Base-by-base conservation (phyloP, 1,140 invertebrate genomes). In the Lepidotrigona ventralis region DNA sequence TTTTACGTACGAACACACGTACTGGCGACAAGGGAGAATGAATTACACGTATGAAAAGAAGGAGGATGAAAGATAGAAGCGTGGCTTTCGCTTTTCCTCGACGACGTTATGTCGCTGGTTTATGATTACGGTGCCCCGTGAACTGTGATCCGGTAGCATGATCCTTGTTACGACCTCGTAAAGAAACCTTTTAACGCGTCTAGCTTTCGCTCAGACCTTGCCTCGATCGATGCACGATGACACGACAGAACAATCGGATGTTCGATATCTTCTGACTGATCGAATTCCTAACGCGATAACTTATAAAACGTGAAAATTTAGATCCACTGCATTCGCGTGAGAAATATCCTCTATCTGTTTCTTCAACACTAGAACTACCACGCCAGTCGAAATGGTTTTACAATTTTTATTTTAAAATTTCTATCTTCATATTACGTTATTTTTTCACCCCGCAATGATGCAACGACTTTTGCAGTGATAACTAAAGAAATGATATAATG, bases 161-260 rank as follows among this genome's bases (percentile, higher is more conserved):
- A 90, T 90, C 82, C 85, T 89, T 74, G 90, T 90, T 90, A 91
- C 86, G 90, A 90, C 88, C 85, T 91, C 90, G 86, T 91, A 91
- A 91, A 91, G 88, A 89, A 91, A 90, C 86, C 90, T 91, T 90
- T 91, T 87, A 91, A 91, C 88, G 79, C 69, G 86, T 88, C 87
- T 73, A 83, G 71, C 71, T 60, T 81, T 83, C 69, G 15, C 51
- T 60, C 69, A 33, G 46, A 58, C 72, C 53, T 68, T 4, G 17
- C 58, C 46, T 46, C 53, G 53, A 74, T n/a, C 29, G 54, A 17
- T n/a, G 58, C 17, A 26, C 53, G 23, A 72, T 19, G n/a, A 26
- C 60, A 63, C 60, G 21, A 9, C 39, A 46, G 6, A 8, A 46
- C 39, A 8, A 46, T 46, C 39, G 39, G 8, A 46, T 0, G 39